Evolutionary conservation across 35 echinoderm and acorn worm species (phyloP), one percentile per base, ranked within the genome.

Genomic region (Eucidaris tribuloides): DNA sequence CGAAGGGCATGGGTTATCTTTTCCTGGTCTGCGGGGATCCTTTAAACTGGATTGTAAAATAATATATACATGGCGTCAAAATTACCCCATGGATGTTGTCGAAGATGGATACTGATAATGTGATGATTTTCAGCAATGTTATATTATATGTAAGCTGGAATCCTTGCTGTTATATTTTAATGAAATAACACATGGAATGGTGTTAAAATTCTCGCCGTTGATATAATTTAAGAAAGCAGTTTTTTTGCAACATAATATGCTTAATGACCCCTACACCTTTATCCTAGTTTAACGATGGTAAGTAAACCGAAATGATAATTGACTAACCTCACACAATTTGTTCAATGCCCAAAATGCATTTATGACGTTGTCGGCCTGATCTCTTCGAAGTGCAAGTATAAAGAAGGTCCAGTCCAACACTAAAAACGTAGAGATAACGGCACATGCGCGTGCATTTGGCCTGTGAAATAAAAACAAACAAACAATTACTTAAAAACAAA

Each of bases 371-470:
- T 17, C 2, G 20, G 79, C 42, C 79, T 81, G 79, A 52, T 87
- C 48, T 3, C 59, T 50, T 2, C 74, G 70, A 23, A 79, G 76
- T 1, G 84, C 71, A n/a, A 87, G 33, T 2, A 72, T 6, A 18
- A 54, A 49, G 19, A 87, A 57, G 5, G 14, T 1, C 84, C 84
- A 87, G 14, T 62, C 70, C 0, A 77, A 31, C 20, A 87, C 41
- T 28, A 78, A 37, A 15, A 78, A 33, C 17, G 74, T 34, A 9
- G 74, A 49, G 25, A 87, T 33, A 7, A 87, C 72, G 3, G 58
- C 30, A 23, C 84, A 87, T 79, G 84, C 84, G 17, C 84, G 62
- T 45, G 74, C 74, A 37, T 87, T 87, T 25, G 84, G 84, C 29
- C 84, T 87, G 84, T 57, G 46, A 59, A 64, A 38, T 31, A 80